Evolutionary conservation across 2,888 invertebrate species (phyloP), one percentile per base, ranked within the genome.

Genomic region (Rhorus exstirpatorius): DNA sequence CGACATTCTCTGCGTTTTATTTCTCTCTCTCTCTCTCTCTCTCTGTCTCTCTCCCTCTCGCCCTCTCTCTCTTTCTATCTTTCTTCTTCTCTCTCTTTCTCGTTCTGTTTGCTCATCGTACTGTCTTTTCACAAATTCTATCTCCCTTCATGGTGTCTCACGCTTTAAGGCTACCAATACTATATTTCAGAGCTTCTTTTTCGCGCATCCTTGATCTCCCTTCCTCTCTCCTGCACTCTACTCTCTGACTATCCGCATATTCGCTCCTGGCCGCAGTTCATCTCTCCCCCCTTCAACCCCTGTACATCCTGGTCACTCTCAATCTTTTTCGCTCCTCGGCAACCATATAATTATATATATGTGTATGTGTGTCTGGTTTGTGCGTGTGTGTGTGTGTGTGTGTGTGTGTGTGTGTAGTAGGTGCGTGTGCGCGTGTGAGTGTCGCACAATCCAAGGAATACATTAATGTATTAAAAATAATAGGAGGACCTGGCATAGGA

Each of bases 1-100:
- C 92, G 90, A 91, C 92, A 92, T 91, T 92, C 91, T 86, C 91
- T 88, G 87, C 89, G 88, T 89, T 90, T 90, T 90, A 89, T 90
- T 90, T 87, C 85, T 84, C 84, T 87, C 88, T 84, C 86, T 83
- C 84, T 83, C 84, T 79, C 55, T 58, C 82, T 61, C 77, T 68
- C 79, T 70, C 63, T 58, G 71, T 49, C 19, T 12, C 53, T 68
- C 60, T 63, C 38, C 75, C 49, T 26, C 49, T 14, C 35, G 41
- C 46, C 51, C 49, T 63, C 51, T 68, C 53, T 78, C 31, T 24
- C 44, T 60, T 44, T 51, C n/a, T 53, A 35, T 53, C 55, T 71
- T 60, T 80, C 63, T 60, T 63, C 8, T 46, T 58, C 51, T 21
- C 26, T 41, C 26, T 21, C 19, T 41, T 31, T 61, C 71, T 46